phyloP scores from a whole-genome alignment of 2,113 vertebrate species.

The Atherinomorus stipes region DNA sequence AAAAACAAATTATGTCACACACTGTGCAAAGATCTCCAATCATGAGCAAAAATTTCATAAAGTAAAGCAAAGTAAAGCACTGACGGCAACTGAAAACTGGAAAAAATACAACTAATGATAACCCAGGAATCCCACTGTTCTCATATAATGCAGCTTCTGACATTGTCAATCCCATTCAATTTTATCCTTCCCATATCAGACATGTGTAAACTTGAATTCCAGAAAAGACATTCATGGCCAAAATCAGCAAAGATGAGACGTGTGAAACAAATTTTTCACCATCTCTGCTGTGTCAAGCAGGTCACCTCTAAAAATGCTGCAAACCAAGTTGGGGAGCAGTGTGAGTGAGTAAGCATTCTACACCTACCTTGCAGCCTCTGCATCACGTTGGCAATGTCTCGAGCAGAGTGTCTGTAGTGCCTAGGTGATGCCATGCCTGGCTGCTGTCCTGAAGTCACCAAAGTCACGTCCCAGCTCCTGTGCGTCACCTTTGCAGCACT shows the following conservation, averaged over 20 bases:
- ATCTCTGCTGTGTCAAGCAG: slow-evolving; percentile 73
- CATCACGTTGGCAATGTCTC: slow-evolving; percentile 95
- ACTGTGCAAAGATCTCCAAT: slow-evolving; percentile 5
- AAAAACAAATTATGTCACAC: not conserved
- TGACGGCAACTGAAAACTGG: slow-evolving; percentile 11
- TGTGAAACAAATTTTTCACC: slow-evolving; percentile 6
- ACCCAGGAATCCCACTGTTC: slow-evolving; percentile 4
- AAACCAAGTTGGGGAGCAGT: slow-evolving; percentile 45
- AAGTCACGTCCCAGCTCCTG: slow-evolving; percentile 43
- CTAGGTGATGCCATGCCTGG: slow-evolving; percentile 91
- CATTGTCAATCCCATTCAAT: slow-evolving; percentile 27
- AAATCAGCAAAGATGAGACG: not conserved
- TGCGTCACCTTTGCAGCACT: slow-evolving; percentile 31
- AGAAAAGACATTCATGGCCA: slow-evolving; percentile 12
- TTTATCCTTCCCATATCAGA: slow-evolving; percentile 38
- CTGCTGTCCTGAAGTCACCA: slow-evolving; percentile 40
- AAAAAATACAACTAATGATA: slow-evolving; percentile 23
- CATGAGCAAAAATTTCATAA: not conserved
- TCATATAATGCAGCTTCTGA: slow-evolving; percentile 32
- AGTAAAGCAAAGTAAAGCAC: slow-evolving; percentile 14
- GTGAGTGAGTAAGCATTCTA: slow-evolving; percentile 76
- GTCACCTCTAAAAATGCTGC: slow-evolving; percentile 78
- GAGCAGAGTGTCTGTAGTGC: slow-evolving; percentile 77
- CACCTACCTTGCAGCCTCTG: slow-evolving; percentile 94
- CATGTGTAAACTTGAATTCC: slow-evolving; percentile 18